Conservation (phyloP, 2,113 vertebrate genomes). For the Egretta garzetta region DNA sequence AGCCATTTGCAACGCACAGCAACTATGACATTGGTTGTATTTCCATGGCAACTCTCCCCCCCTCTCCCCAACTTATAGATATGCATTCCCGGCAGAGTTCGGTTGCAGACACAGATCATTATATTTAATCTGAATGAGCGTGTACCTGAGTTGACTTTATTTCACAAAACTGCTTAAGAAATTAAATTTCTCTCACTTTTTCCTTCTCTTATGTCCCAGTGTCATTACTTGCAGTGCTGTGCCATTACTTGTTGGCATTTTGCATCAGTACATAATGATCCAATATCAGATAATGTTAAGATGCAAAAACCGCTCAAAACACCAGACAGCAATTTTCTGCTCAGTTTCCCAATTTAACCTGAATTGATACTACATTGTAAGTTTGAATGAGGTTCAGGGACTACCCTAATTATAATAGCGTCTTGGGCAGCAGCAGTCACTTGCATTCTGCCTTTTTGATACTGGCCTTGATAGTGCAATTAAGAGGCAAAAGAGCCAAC, state of each 20-base stretch:
- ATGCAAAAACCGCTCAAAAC: slow-evolving; percentile 62
- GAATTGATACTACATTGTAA: slow-evolving; percentile 58
- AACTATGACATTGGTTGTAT: slow-evolving; percentile 22
- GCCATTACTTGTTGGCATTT: slow-evolving; percentile 50
- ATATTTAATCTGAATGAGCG: slow-evolving; percentile 35
- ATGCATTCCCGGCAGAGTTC: not conserved
- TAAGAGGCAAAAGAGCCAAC: not conserved
- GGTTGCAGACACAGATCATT: slow-evolving; percentile 42
- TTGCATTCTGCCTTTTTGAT: slow-evolving; percentile 22
- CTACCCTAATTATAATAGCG: slow-evolving; percentile 45
- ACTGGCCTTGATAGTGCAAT: not conserved
- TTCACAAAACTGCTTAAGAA: not conserved
- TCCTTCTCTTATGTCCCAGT: not conserved
- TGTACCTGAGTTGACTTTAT: slow-evolving; percentile 53
- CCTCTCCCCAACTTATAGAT: not conserved
- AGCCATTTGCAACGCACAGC: not conserved
- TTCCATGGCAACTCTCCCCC: slow-evolving; percentile 63
- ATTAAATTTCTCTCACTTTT: slow-evolving; percentile 44
- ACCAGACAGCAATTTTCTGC: slow-evolving; percentile 73
- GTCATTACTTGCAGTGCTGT: not conserved
- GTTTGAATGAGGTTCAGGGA: slow-evolving; percentile 51
- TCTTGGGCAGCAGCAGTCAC: slow-evolving; percentile 37
- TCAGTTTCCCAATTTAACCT: slow-evolving; percentile 69
- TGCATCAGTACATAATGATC: slow-evolving; percentile 55
- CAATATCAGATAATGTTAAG: slow-evolving; percentile 53